Percentiles rank a stretch among this genome's conserved stretches.
Evolutionary conservation across 2,888 invertebrate genomes (phyloP).

Genomic region (Apamea crenata): DNA sequence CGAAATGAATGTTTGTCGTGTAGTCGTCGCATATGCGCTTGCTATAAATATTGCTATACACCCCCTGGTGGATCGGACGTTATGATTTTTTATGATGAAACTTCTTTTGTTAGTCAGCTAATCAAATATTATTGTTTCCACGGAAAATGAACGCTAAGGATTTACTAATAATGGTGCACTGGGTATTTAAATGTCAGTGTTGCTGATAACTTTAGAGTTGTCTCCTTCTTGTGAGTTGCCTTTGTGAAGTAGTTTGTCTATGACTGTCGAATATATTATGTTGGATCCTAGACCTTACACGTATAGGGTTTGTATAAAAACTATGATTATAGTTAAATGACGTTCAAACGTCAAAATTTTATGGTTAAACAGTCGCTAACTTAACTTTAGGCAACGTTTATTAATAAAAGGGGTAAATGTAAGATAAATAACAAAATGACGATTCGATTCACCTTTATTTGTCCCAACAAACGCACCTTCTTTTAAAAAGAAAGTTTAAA

Average conservation of each 20-base stretch:
- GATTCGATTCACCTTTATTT: neutral
- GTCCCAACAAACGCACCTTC: neutral
- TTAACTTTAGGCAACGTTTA: too few relatives aligned
- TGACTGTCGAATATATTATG: neutral
- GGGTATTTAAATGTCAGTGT: neutral
- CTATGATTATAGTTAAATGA: too few relatives aligned
- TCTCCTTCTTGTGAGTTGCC: too few relatives aligned
- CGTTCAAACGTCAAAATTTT: too few relatives aligned
- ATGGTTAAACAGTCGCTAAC: too few relatives aligned
- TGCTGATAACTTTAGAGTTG: neutral
- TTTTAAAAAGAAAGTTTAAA: neutral
- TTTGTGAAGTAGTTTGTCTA: neutral
- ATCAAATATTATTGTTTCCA: slow-evolving; percentile 45
- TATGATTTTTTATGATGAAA: slow-evolving; percentile 53
- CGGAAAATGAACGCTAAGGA: neutral
- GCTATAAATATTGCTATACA: slow-evolving; percentile 66
- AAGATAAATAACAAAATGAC: neutral
- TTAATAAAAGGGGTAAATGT: neutral
- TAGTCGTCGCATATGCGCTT: slow-evolving; percentile 70
- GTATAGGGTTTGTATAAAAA: too few relatives aligned
- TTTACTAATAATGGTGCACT: neutral
- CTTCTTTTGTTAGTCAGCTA: slow-evolving; percentile 49
- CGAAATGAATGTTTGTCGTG: slow-evolving; percentile 85
- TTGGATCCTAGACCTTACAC: neutral
- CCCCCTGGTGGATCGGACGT: slow-evolving; percentile 21